phyloP scores from a whole-genome alignment of 2,113 vertebrate genomes.

The Pimephales promelas region DNA sequence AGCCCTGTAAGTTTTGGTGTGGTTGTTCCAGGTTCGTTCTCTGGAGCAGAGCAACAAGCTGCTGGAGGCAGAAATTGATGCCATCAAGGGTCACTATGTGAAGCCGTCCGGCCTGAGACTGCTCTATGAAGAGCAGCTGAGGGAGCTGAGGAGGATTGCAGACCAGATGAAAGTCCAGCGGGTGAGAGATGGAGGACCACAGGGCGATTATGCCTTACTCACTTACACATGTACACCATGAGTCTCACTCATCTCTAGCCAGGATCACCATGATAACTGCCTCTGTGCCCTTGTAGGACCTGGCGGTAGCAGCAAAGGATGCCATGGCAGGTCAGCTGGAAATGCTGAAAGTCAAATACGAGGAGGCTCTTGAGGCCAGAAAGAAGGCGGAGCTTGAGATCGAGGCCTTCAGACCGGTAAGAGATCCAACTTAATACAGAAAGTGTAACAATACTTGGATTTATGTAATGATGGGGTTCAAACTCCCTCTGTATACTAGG shows the following conservation, averaged over 20 bases:
- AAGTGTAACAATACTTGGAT: background rate
- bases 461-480: background rate
- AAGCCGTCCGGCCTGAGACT: constrained; percentile 67
- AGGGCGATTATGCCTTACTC: background rate
- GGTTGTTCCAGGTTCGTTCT: constrained; percentile 69
- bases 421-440: constrained; percentile 20
- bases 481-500: constrained; percentile 55
- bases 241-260: background rate
- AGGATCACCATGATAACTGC: background rate
- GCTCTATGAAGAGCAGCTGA: constrained; percentile 73
- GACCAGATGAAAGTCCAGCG: constrained; percentile 71
- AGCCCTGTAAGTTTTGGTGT: background rate
- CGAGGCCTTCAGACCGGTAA: constrained; percentile 75
- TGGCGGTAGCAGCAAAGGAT: constrained; percentile 70
- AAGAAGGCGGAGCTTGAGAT: constrained; percentile 75
- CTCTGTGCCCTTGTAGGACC: constrained; percentile 62
- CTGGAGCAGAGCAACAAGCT: constrained; percentile 70
- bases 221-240: background rate
- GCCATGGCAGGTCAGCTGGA: constrained; percentile 69
- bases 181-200: constrained; percentile 57
- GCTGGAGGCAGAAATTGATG: constrained; percentile 68
- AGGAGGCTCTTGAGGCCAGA: constrained; percentile 70
- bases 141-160: constrained; percentile 68
- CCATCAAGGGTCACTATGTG: constrained; percentile 62
- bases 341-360: constrained; percentile 70